Conservation (phyloP, 2,113 vertebrate genomes). For the Tretioscincus oriximinensis region DNA sequence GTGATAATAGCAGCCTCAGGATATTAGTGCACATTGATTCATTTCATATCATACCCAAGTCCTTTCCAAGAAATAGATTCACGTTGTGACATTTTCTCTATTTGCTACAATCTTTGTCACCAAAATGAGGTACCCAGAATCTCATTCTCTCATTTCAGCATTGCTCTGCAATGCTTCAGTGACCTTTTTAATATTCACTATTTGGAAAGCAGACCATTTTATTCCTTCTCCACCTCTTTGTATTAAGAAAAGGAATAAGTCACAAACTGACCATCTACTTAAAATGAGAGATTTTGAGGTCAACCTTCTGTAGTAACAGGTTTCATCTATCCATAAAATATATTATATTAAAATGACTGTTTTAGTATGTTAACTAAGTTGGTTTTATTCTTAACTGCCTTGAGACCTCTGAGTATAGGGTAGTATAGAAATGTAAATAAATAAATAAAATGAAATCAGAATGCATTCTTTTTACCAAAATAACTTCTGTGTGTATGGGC, state of each 20-base stretch:
- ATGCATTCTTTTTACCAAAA: conserved; percentile 39
- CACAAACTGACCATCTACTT: conserved; percentile 49
- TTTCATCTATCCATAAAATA: conserved; percentile 35
- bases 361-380: no score
- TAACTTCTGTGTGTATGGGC: conserved; percentile 43
- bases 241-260: conserved; percentile 51
- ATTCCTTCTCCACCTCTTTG: conserved; percentile 56
- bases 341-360: conserved; percentile 36
- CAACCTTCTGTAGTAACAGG: conserved; percentile 48
- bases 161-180: conserved; percentile 48
- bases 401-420: no score
- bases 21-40: background rate
- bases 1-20: background rate
- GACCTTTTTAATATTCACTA: conserved; percentile 78
- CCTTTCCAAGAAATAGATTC: conserved; percentile 53
- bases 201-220: conserved; percentile 65
- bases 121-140: conserved; percentile 51
- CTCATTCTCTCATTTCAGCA: conserved; percentile 62
- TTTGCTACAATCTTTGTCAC: conserved; percentile 59
- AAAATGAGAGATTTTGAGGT: conserved; percentile 72
- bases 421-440: no score
- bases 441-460: conserved; percentile 27
- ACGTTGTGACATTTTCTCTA: conserved; percentile 70
- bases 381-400: no score
- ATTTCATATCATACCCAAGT: rapidly evolving